Evolutionary conservation across 2,797 vertebrate genomes (phyloP), one percentile per base, ranked within the genome.

Genomic region (Diceros bicornis): DNA sequence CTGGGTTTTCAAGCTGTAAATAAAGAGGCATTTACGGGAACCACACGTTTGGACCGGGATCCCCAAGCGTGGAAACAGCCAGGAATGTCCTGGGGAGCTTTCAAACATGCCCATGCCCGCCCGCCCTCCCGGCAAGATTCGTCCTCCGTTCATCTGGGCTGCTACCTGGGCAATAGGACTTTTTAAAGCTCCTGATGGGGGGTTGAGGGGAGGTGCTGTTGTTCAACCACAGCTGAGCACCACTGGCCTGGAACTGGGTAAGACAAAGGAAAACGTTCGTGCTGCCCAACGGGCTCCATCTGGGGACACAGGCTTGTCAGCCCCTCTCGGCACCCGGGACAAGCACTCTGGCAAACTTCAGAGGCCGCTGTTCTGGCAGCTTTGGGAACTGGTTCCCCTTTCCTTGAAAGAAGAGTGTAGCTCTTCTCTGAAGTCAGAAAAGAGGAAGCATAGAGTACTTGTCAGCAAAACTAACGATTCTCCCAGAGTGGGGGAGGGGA

Each of bases 341-440:
- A 10, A 20, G 59, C 7, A 1, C 62, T 62, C 32, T n/a, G 61
- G 74, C 64, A 21, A 91, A 87, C 25, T 61, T 77, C 69, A 50
- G 29, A 62, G 34, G 17, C 27, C 4, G 1, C 59, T 25, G 0
- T 37, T 85, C 47, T 91, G 61, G 71, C 16, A 12, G 71, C 72
- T 77, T 55, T 11, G 7, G 27, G 16, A 41, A 52, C 77, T 10
- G 20, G 34, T 87, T 97, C 92, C 61, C 47, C 29, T 84, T 95
- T 94, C 72, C 64, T 27, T 37, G n/a, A 52, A 91, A 89, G 52
- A 91, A 91, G 91, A 88, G 32, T 27, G 25, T 17, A 32, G 20
- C 52, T 92, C 47, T 94, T 95, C 92, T 89, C 85, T 86, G 64
- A 95, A 96, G 79, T 68, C 89, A 75, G 66, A 85, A 93, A 95